Percentiles rank a stretch among this genome's conserved stretches.
Evolutionary conservation across 2,113 vertebrate genomes (phyloP).

Genomic region (Chaenogobius annularis): DNA sequence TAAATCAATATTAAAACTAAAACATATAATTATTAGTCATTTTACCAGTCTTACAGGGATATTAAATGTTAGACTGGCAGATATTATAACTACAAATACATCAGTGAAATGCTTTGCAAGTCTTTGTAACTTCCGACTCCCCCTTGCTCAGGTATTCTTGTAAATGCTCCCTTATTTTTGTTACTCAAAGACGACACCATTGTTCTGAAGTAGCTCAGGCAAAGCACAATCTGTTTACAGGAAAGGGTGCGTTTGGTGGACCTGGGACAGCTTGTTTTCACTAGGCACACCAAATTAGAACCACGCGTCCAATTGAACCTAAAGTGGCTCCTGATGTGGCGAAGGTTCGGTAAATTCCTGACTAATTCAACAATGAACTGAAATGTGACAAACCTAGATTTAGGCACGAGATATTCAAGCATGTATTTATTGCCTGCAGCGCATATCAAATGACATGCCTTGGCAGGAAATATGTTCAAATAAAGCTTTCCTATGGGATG

Average conservation of each 20-base stretch:
- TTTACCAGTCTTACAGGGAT: not conserved
- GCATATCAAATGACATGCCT: not conserved
- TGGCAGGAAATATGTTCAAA: not conserved
- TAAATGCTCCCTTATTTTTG: not conserved
- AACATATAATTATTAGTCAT: not conserved
- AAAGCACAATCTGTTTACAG: constrained; percentile 7
- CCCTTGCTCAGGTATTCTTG: not conserved
- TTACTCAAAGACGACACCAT: not conserved
- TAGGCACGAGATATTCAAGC: not conserved
- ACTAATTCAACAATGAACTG: not conserved
- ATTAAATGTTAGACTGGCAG: not conserved
- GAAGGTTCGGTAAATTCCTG: not conserved
- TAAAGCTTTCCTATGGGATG: constrained; percentile 3
- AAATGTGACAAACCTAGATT: not conserved
- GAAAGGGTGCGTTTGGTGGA: not conserved
- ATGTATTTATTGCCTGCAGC: not conserved
- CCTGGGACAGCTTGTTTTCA: not conserved
- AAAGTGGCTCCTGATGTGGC: not conserved
- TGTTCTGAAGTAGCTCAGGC: not conserved
- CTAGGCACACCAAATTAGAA: constrained; percentile 6
- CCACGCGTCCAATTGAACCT: not conserved
- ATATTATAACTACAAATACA: not conserved
- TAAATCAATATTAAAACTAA: not conserved
- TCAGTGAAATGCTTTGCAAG: not conserved
- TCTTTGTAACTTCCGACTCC: no score